Evolutionary conservation across 2,113 vertebrate genomes (phyloP), one percentile per base, ranked within the genome.

Genomic region (Corvus moneduloides): DNA sequence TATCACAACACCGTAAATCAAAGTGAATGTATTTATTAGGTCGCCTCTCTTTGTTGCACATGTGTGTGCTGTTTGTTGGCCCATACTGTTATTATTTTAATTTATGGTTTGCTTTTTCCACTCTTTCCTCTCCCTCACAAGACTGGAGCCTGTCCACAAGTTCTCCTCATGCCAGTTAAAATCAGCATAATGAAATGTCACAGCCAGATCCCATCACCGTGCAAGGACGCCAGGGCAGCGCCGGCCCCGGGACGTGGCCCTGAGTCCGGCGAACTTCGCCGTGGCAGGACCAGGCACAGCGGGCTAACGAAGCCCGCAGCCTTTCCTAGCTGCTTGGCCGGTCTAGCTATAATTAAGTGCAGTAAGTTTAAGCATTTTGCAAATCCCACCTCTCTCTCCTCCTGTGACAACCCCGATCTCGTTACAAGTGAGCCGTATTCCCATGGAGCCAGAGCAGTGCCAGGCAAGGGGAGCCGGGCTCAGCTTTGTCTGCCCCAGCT

Each of bases 111-210:
- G 68, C 66, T 89, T 94, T 77, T 54, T 62, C 87, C 49, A 73
- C 58, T 87, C 55, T 43, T 90, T 46, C 51, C 89, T 82, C 75
- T 82, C 75, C 89, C 79, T 69, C 43, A 33, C 62, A 88, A 44
- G 61, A 59, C 84, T 26, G 63, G 95, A 93, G 94, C 79, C 96
- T 87, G 78, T 94, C 96, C 84, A 89, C 87, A 94, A 96, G 95
- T 96, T 92, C 92, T 89, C 71, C 93, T 91, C 80, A 16, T 17
- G 95, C 95, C 97, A 94, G 80, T 93, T 97, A 95, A 94, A 95
- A 97, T 97, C 96, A 96, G 93, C 97, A 87, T 97, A 97, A 98
- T 94, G 95, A 97, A 97, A 97, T 62, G 59, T 97, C 97, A 95
- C 1, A 30, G 90, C 49, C 92, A 75, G 79, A n/a, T 28, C 59